Conservation (phyloP, 2,888 invertebrate genomes). For the Villa cingulata region DNA sequence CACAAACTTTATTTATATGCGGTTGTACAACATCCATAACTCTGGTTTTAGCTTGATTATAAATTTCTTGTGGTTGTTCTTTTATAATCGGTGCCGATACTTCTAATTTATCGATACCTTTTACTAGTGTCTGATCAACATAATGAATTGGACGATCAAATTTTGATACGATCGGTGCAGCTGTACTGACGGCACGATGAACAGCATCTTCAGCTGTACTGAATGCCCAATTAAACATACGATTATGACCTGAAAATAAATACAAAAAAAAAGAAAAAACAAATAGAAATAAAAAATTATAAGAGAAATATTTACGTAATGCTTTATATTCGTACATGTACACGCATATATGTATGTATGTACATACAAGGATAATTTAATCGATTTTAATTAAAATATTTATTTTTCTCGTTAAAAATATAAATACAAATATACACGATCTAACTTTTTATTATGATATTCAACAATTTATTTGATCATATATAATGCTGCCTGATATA, state of each 20-base stretch:
- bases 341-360: no score
- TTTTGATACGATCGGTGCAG: conserved; percentile 41
- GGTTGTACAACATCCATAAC: conserved; percentile 45
- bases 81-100: conserved; percentile 51
- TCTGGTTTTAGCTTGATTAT: conserved; percentile 43
- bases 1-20: conserved; percentile 39
- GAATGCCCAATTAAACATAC: conserved; percentile 53
- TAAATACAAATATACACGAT: no score
- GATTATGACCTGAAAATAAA: conserved; percentile 41
- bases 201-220: conserved; percentile 50
- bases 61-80: conserved; percentile 47
- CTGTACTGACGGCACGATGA: conserved; percentile 47
- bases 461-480: no score
- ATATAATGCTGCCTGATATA: no score
- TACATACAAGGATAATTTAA: no score
- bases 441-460: no score
- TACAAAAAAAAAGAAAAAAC: conserved; percentile 9
- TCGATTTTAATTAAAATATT: no score
- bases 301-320: no score
- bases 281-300: no score
- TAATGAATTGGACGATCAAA: conserved; percentile 41
- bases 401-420: no score
- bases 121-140: conserved; percentile 53
- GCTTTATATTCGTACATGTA: no score
- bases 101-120: conserved; percentile 51